Evolutionary conservation across 92 coral and sea anemone genomes (phyloP), one percentile per base, ranked within the genome.

Genomic region (Parazoanthus darwini): DNA sequence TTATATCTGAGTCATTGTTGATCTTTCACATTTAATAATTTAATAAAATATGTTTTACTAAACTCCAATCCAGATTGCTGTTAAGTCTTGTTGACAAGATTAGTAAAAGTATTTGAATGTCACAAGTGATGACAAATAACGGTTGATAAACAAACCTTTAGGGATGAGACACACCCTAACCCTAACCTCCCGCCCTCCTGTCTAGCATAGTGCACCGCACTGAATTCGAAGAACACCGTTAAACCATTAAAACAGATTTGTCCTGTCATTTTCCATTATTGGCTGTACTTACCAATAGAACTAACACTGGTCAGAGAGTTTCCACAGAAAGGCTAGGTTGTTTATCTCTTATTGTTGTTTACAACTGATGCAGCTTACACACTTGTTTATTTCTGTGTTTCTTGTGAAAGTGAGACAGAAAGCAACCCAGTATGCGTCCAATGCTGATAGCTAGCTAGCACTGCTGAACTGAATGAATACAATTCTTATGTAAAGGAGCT

Each of bases 321-420:
- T 25, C 26, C 16, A 20, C 25, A 63, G 70, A 63, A 63, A 26
- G 26, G 25, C 70, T 63, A 63, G 42, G 8, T 63, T 63, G 23
- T 58, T 56, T 58, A 20, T 5, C 26, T 9, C 7, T 63, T 18
- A 1, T 63, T 63, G 6, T 1, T 63, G 15, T 63, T 39, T 39
- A 39, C 42, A 23, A 63, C 70, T 63, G 70, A 63, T 63, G 70
- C 70, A 23, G 70, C 22, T 63, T 63, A 63, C 8, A 22, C 3
- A 14, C 70, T 63, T 18, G 14, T 63, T 63, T 23, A 20, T 63
- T 63, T 3, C 66, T 80, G 81, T 90, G 77, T 90, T 93, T 89
- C 89, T 88, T 89, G 93, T 93, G 93, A 92, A 93, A 93, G 96
- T 92, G 93, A 92, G 96, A 88, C 94, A 90, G 84, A 90, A 89